Base-by-base conservation (phyloP, 2,113 vertebrate species). In the Riparia riparia region DNA sequence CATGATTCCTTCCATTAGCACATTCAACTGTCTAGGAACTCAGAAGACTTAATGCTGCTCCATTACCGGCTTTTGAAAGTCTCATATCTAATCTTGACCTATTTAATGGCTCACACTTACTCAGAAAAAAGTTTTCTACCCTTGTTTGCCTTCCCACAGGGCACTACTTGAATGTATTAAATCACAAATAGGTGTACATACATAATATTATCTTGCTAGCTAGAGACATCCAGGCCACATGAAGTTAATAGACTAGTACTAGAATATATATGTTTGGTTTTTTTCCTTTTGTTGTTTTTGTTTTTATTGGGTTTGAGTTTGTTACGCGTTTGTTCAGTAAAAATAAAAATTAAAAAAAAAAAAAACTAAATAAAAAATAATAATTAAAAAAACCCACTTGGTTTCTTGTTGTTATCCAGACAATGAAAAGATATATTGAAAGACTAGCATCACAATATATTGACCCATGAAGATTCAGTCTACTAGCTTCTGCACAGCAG, bases 81-180 rank as follows among this genome's bases (percentile, higher is more conserved):
- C 81, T 98, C 95, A 96, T 98, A 98, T 97, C 97, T 97, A 97
- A 98, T 97, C 95, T 96, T 90, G 82, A 60, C 42, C 57, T 95
- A 86, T 89, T 94, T 89, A 82, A 96, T 86, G 56, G 47, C 29
- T 95, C 73, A 90, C 58, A 84, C 28, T 85, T 90, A 82, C 8
- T 70, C 63, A 90, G 31, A 89, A 78, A 63, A 93, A 58, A 47
- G 28, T 7, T 22, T 60, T 57, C 17, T 72, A 8, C 17, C 22
- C 12, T 79, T 71, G 29, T 44, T 90, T 68, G 32, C 84, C 47
- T 90, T 97, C 41, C 47, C 66, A 76, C 77, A 90, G 57, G 34
- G 29, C 68, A 71, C 56, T 91, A 89, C 31, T 85, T 16, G 25
- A 82, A 77, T 84, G 47, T 54, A 86, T 24, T 80, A 94, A 95